A percentile compares a stretch with the other conserved stretches of the same genome.
These are phyloP conservation scores for Eilema depressum DNA, from an alignment of 2,888 invertebrate species.

Conservation along the genomic window DNA sequence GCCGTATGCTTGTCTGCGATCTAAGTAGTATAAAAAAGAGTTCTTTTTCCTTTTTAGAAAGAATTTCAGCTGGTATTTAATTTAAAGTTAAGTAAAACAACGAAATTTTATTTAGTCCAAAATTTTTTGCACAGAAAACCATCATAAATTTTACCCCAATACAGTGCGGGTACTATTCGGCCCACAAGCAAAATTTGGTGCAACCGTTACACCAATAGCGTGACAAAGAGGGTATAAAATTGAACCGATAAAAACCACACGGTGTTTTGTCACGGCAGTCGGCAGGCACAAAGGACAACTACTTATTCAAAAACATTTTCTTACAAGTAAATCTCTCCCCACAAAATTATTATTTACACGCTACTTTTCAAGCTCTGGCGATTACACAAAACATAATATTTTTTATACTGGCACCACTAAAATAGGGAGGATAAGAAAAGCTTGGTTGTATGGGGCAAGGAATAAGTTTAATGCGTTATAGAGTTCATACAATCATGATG, in stretches of 20 bases:
- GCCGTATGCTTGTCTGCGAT: too few species aligned
- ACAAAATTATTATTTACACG: constrained; percentile 21
- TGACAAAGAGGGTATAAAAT: neutral
- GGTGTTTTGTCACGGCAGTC: neutral
- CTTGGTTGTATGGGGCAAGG: constrained; percentile 41
- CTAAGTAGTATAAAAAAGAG: too few species aligned
- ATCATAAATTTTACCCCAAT: neutral
- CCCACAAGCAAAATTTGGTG: neutral
- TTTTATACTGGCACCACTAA: constrained; percentile 45
- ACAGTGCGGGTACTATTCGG: neutral
- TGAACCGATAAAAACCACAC: neutral
- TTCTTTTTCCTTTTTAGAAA: too few species aligned
- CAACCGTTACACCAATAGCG: neutral
- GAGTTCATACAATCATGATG: too few species aligned
- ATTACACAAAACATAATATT: constrained; percentile 51
- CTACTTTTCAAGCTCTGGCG: constrained; percentile 46
- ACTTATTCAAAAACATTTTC: neutral
- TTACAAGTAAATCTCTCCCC: constrained; percentile 2
- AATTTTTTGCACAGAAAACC: neutral
- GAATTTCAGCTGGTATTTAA: neutral
- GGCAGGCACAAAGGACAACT: neutral
- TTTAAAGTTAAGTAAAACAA: too few species aligned
- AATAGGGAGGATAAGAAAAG: constrained; percentile 52
- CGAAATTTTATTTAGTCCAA: too few species aligned
- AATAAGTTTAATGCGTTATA: constrained; percentile 26